Evolutionary conservation across 2,113 vertebrate species (phyloP), one percentile per base, ranked within the genome.

Genomic region (Hyperopisus bebe): DNA sequence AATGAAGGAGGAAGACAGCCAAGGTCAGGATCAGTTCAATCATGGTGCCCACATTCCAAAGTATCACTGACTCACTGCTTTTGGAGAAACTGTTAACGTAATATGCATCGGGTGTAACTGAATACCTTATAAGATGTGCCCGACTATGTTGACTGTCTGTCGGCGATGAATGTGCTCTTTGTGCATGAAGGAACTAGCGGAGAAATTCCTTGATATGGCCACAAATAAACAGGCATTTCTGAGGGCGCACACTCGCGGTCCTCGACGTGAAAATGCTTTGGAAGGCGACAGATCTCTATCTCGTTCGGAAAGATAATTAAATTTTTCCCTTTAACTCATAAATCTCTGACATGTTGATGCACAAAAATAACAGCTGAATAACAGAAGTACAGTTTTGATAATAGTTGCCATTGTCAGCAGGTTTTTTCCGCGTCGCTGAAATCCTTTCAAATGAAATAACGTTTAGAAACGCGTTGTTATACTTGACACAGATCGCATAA

Each of bases 1-100:
- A 51, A 74, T 77, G 70, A 70, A 39, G 47, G 21, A 53, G 17
- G 27, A 24, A 44, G 47, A 27, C 48, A 24, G 47, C 13, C 48
- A 53, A 86, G 88, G 88, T 89, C 88, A 89, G 50, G 53, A 50
- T 82, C 50, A 89, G 88, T 89, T 89, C 88, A 89, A n/a, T 89
- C n/a, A 85, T 27, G 74, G 88, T 83, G 39, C 39, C 53, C 50
- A 84, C 88, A 89, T 89, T 89, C 88, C 88, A 84, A 44, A 13
- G 88, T 89, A 83, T 89, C 77, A 89, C 51, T 24, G 50, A 89
- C 48, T 84, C 27, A 21, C 51, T 77, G 50, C 85, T 53, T 51
- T 42, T 21, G 66, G 77, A 51, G 10, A 89, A 84, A 89, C 27
- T 21, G 74, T 83, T 39, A 89, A 55, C 24, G 46, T 44, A 55